Conservation (phyloP, 2,888 invertebrate species). For the Harpagoxenus sublaevis region DNA sequence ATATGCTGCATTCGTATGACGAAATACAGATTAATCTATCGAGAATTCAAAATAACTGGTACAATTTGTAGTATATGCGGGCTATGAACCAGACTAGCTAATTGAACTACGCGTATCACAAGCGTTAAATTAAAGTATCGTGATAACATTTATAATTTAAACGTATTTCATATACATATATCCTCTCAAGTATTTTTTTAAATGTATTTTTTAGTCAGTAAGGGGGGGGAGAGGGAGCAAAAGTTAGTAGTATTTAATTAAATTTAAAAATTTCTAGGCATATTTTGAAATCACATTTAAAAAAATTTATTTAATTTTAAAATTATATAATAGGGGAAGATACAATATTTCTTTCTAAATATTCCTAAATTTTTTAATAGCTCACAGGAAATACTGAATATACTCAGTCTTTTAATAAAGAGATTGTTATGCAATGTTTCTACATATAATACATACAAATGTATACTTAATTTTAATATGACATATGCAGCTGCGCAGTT, state of each 20-base stretch:
- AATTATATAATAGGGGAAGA: neutral
- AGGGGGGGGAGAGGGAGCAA: neutral
- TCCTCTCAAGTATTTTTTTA: neutral
- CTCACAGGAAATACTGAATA: neutral
- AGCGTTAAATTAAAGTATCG: neutral
- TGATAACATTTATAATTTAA: neutral
- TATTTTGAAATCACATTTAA: neutral
- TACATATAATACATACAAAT: neutral
- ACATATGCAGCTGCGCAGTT: neutral
- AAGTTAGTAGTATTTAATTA: constrained; percentile 5
- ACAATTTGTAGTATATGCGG: neutral
- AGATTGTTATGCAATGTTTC: neutral
- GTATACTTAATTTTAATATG: neutral
- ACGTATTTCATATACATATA: neutral
- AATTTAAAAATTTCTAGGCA: neutral
- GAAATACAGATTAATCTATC: neutral
- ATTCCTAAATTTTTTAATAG: neutral
- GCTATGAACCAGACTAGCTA: neutral
- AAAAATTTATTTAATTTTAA: neutral
- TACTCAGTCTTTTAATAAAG: neutral
- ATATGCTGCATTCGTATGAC: neutral
- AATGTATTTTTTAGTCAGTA: neutral
- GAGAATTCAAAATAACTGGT: neutral
- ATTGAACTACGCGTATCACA: neutral
- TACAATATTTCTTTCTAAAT: neutral